Base-by-base conservation (phyloP, 2,888 invertebrate genomes). In the Resseliella maxima region DNA sequence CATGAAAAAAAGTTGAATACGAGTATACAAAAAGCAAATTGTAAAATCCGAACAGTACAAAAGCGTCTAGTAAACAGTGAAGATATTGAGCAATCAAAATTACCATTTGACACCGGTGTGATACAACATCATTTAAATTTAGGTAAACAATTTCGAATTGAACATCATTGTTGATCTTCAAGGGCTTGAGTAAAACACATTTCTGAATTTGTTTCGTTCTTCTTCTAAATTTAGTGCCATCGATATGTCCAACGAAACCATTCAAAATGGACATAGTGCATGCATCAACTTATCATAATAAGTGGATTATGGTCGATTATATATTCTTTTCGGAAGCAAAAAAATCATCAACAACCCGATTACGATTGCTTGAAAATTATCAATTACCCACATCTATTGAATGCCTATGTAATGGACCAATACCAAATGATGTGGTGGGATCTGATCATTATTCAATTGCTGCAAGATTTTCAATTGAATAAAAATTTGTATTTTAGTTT, bases 391-490 rank as follows among this genome's bases (percentile, higher is more conserved):
- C 94, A 0, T 90, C 91, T 0, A 88, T 89, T 0, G 93, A 96
- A 88, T 94, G 96, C 87, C 89, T 88, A 88, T 88, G 88, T 86
- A 89, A 93, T 45, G 94, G 92, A 0, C 90, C 90, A 12, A 93
- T 98, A 88, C 98, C 98, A 31, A 98, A 97, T 90, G 91, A 92
- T 81, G 91, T 91, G 0, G 92, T 94, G 86, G 96, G 95, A 0
- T 97, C 97, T 0, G 98, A 98, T 91, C 98, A 98, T 90, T 93
- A 96, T n/a, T 93, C 94, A 27, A 91, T 97, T n/a, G 93, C 94
- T 0, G 95, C 95, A 31, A 5, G 31, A 10, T 72, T 72, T 72
- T 27, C 72, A 5, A 31, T 72, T 15, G 72, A 72, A 72, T 72
- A 72, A 72, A 12, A 15, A 18, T 50, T 50, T 12, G 8, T 41